Evolutionary conservation across 2,888 invertebrate species (phyloP), one percentile per base, ranked within the genome.

Genomic region (Catocala sponsa): DNA sequence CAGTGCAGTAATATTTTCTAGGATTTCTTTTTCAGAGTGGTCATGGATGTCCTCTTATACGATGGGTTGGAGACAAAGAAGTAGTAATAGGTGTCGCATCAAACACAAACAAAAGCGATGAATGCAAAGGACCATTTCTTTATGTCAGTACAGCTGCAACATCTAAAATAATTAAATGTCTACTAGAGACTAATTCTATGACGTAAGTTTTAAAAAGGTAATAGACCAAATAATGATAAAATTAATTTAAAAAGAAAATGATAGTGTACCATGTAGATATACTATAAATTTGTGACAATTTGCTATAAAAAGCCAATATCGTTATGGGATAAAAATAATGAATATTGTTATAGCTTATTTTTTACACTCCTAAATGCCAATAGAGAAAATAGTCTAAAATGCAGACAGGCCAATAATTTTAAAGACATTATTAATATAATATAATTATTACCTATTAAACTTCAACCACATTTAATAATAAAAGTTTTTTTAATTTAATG

Each of bases 71-170:
- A 6, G 41, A 11, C 12, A 48, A 51, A 59, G 68, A 70, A 15
- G 13, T 65, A 6, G 25, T 73, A 4, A 51, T 73, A 15, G 73
- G 73, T 35, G 55, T 73, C 0, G 68, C 70, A 6, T 46, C 74
- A 6, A 63, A 60, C 25, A 49, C 52, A 35, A 66, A 72, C 9
- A 54, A 54, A 48, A 61, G 63, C 13, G 44, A 65, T 43, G 53
- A 65, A 12, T 73, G 67, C 33, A 47, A 52, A 11, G 64, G 55
- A 10, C 73, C 70, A 5, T 57, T 51, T 7, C 54, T 73, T 42
- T 73, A 65, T 32, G 68, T 73, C 41, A 73, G 72, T 15, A 73
- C 74, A 42, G 56, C 62, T 15, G 49, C 58, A 43, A 52, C 70
- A 50, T 54, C 52, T 4, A 46, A 61, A 32, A 65, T 73, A 15